These are phyloP conservation scores for Argyresthia goedartella DNA, from an alignment of 2,888 invertebrate genomes.

Conservation along the genomic window DNA sequence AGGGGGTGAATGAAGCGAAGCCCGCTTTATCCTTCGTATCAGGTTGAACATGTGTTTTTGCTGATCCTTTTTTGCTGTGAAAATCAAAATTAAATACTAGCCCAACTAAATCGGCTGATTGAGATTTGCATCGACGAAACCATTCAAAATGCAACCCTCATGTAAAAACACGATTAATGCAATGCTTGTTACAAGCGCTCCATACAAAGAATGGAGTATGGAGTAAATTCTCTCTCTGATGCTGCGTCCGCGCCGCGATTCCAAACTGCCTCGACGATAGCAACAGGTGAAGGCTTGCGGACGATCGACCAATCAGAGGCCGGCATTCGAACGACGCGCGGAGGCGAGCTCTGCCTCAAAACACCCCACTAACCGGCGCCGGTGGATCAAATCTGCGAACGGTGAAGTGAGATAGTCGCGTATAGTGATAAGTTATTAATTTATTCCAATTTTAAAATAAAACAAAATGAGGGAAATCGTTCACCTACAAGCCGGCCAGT, in stretches of 20 bases:
- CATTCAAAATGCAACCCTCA: no score
- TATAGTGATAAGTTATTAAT: slow-evolving; percentile 56
- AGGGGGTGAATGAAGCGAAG: no score
- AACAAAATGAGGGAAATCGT: slow-evolving; percentile 86
- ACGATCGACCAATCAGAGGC: slow-evolving; percentile 37
- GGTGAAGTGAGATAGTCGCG: slow-evolving; percentile 56
- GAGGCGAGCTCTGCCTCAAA: slow-evolving; percentile 62
- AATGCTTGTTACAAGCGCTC: no score
- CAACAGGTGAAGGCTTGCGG: slow-evolving; percentile 16
- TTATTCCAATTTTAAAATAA: slow-evolving; percentile 41
- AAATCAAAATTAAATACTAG: no score
- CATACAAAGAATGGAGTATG: no score
- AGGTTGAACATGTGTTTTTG: no score
- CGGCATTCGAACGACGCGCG: slow-evolving; percentile 35
- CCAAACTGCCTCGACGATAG: slow-evolving; percentile 40
- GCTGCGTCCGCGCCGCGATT: slow-evolving; percentile 8
- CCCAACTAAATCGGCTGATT: no score
- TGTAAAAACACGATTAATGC: no score
- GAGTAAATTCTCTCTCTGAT: no score
- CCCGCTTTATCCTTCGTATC: no score
- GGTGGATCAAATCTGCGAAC: slow-evolving; percentile 53
- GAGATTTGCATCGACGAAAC: no score
- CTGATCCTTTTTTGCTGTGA: no score
- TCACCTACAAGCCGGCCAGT: slow-evolving; percentile 86
- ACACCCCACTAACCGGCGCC: slow-evolving; percentile 42